Evolutionary conservation across 1,140 invertebrate genomes (phyloP).

Genomic region (Diabrotica virgifera): DNA sequence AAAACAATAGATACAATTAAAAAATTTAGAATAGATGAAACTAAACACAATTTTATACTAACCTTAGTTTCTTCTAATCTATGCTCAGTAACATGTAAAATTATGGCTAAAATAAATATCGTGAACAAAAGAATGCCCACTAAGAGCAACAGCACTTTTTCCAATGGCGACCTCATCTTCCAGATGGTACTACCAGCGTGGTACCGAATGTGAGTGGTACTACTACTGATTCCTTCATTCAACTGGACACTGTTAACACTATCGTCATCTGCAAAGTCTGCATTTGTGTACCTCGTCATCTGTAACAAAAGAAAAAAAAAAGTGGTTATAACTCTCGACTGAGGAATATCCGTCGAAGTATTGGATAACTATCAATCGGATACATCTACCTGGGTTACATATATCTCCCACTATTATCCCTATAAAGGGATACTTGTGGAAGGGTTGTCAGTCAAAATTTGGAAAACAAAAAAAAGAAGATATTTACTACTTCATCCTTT

Average conservation of each 20-base stretch:
- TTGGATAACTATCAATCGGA: no score
- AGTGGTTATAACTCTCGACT: neutral
- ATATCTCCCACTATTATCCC: no score
- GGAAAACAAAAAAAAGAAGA: no score
- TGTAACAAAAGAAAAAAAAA: conserved; percentile 48
- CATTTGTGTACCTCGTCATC: conserved; percentile 84
- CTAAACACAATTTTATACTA: conserved; percentile 11
- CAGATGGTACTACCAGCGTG: conserved; percentile 63
- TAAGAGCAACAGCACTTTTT: conserved; percentile 57
- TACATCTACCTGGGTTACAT: no score
- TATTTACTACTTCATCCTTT: no score
- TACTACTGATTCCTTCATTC: conserved; percentile 68
- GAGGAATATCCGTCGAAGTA: no score
- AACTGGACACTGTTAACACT: conserved; percentile 79
- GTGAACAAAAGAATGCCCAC: conserved; percentile 61
- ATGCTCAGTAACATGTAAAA: conserved; percentile 42
- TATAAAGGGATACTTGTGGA: no score
- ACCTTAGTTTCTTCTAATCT: conserved; percentile 36
- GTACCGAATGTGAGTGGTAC: conserved; percentile 77
- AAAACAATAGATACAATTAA: no score
- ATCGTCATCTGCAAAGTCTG: conserved; percentile 80
- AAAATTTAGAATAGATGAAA: no score
- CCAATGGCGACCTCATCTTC: conserved; percentile 60
- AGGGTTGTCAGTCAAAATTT: no score
- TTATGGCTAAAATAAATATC: conserved; percentile 56